Base-by-base conservation (phyloP, 2,888 invertebrate species). In the Actias luna region DNA sequence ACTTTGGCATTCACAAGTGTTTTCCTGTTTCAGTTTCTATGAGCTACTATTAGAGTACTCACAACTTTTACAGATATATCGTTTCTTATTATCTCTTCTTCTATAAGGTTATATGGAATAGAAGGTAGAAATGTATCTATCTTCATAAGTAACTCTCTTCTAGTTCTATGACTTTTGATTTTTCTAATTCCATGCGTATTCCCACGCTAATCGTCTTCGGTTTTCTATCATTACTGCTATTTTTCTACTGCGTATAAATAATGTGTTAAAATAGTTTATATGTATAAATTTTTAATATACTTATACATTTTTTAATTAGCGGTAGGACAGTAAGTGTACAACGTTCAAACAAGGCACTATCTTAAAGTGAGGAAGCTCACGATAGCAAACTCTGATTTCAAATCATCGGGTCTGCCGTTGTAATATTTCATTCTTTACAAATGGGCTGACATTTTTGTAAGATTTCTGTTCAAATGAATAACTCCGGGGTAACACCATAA, bases 371-470 rank as follows among this genome's bases (percentile, higher is more conserved):
- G 77, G 76, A 78, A 79, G 76, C 72, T 68, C 64, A 71, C 77
- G 78, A 83, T 78, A 77, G 75, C 77, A 67, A 68, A 71, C 69
- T 79, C 79, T 71, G 82, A 83, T 86, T 84, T 84, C 76, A 83
- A 83, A 84, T 85, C 83, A 84, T 84, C 79, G 81, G 76, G 79
- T 71, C 75, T 74, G 70, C 64, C 70, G 74, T 76, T 85, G 84
- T 85, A 86, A 87, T 88, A 87, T 87, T 85, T 86, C 83, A 84
- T 82, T 83, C 82, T 82, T 82, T 81, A 83, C 84, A 87, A 87
- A 85, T 80, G 81, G 79, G 74, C 81, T 78, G 84, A 80, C 81
- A 76, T 80, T 83, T 79, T 73, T 70, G 77, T 80, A 82, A 76
- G 78, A 82, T 80, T 83, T 78, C 73, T 70, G 77, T 80, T 82